Evolutionary conservation across 2,113 vertebrate genomes (phyloP).

Genomic region (Synchiropus splendidus): DNA sequence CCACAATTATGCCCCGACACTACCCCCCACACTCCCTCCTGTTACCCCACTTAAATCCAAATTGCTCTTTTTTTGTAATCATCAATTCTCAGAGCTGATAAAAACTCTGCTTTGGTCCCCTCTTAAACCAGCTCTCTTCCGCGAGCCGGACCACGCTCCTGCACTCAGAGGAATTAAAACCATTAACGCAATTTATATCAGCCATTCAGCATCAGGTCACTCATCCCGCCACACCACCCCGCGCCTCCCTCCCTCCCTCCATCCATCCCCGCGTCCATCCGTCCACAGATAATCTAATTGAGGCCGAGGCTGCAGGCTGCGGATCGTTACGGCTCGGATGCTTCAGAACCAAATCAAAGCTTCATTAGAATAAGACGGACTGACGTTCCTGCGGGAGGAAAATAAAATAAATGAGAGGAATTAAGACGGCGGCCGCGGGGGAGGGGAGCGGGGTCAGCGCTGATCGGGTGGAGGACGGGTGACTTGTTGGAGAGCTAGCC

Average conservation of each 20-base stretch:
- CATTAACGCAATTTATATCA: constrained; percentile 63
- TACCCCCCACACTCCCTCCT: no score
- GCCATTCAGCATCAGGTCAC: constrained; percentile 43
- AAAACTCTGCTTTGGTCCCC: no score
- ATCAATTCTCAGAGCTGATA: no score
- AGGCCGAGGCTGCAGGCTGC: constrained; percentile 45
- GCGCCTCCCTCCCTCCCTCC: constrained; percentile 8
- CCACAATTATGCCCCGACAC: no score
- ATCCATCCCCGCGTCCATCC: constrained; percentile 3
- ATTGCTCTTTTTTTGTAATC: no score
- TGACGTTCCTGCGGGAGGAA: constrained; percentile 26
- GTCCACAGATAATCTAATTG: constrained; percentile 48
- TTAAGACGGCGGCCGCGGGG: constrained; percentile 9
- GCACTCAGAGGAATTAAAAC: constrained; percentile 56
- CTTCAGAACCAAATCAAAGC: constrained; percentile 43
- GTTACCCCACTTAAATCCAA: no score
- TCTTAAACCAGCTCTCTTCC: neutral
- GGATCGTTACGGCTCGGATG: constrained; percentile 39
- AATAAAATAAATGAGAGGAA: constrained; percentile 21
- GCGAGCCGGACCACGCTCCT: constrained; percentile 5
- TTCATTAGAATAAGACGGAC: constrained; percentile 57
- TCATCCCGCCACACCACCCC: constrained; percentile 23
- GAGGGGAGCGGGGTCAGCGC: constrained; percentile 12
- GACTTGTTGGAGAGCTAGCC: constrained; percentile 7
- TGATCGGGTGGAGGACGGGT: constrained; percentile 39